Percentiles rank a stretch among this genome's conserved stretches.
These are phyloP conservation scores for Dipus sagitta DNA, from an alignment of 2,797 vertebrate species.

Conservation along the genomic window DNA sequence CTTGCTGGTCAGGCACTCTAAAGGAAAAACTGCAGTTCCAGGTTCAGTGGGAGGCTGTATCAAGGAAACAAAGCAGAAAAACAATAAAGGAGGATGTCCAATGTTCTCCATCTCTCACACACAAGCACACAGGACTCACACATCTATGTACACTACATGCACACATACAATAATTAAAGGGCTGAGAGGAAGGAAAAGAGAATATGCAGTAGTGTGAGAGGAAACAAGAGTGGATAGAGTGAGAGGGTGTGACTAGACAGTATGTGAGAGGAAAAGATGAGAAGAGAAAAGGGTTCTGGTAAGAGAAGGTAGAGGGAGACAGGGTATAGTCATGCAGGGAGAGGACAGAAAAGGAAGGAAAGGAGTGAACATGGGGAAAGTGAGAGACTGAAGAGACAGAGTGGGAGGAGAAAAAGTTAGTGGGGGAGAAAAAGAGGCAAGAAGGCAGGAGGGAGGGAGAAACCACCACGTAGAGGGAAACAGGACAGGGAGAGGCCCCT, in stretches of 20 bases:
- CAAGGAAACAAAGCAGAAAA: too few relatives aligned
- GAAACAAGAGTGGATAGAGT: background rate
- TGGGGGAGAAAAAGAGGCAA: background rate
- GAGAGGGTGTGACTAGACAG: background rate
- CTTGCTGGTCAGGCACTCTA: too few relatives aligned
- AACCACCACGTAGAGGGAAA: background rate
- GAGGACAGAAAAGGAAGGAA: background rate
- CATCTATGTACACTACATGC: too few relatives aligned
- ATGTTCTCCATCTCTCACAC: too few relatives aligned
- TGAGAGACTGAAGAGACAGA: too few relatives aligned
- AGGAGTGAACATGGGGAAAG: too few relatives aligned
- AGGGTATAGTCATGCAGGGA: background rate
- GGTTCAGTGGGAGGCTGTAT: too few relatives aligned
- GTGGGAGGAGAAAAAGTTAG: too few relatives aligned
- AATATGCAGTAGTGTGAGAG: background rate
- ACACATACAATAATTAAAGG: too few relatives aligned
- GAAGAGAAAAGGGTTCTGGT: background rate
- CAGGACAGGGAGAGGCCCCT: background rate
- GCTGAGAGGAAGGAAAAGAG: background rate
- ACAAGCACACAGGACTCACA: too few relatives aligned
- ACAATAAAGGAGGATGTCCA: too few relatives aligned
- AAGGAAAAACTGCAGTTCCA: too few relatives aligned
- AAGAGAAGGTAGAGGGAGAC: background rate
- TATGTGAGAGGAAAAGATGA: background rate
- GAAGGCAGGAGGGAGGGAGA: background rate